Base-by-base conservation (phyloP, 2,797 vertebrate species). In the Alauda arvensis region DNA sequence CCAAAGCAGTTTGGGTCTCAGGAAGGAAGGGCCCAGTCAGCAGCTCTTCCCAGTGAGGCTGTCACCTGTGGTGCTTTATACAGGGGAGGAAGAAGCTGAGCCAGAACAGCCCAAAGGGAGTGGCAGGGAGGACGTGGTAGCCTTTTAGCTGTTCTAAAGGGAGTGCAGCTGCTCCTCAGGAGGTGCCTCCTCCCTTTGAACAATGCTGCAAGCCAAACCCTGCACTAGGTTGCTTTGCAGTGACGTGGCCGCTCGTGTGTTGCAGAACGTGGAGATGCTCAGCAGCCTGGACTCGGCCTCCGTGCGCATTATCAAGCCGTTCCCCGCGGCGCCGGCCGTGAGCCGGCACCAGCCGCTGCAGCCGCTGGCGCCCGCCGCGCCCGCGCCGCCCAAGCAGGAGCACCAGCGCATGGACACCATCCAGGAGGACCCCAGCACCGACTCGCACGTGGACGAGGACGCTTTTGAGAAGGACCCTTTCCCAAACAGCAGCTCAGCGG, bases 371-470 rank as follows among this genome's bases (percentile, higher is more conserved):
- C 97, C 91, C 3, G 94, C 89, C 18, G 94, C 46, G 6, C 82
- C 95, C 3, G 83, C 72, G 3, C 96, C 95, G 5, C 95, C 96
- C 1, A 97, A 96, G 12, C 88, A 93, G 67, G 98, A 99, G 70
- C 98, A 97, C 80, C 97, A 96, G 10, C 94, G 97, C 23, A 99
- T 99, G 99, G 98, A 98, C 96, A 99, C 99, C 10, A 99, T 99
- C 95, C 98, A 98, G 97, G 99, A 99, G 96, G 99, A 99, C 96
- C 98, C 97, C 37, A 99, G 98, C 97, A 98, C 94, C 7, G 99
- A 98, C 98, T 99, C 98, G 29, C 98, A 98, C 87, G 95, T 91
- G 17, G 98, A 97, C 3, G 98, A 98, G 93, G 98, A 98, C 5
- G 97, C 92, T 77, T 97, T 95, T 67, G 96, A 96, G 88, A 98